Evolutionary conservation across 37 sponge, comb jelly and placozoan species (phyloP).

Genomic region (Aphrocallistes beatrix): DNA sequence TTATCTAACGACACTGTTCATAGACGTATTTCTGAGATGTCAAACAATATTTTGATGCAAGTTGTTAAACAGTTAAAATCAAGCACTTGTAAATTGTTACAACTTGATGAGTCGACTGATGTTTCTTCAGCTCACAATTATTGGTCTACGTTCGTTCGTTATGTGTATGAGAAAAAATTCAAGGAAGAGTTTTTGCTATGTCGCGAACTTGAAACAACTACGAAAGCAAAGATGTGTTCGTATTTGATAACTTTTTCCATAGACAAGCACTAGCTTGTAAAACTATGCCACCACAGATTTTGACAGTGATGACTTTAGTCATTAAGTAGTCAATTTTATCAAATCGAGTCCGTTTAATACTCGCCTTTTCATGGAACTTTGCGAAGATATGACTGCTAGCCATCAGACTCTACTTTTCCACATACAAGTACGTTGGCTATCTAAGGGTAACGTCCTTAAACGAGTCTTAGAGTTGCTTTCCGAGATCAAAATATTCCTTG

Average conservation of each 20-base stretch:
- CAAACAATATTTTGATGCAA: background rate
- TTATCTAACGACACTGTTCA: background rate
- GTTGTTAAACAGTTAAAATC: background rate
- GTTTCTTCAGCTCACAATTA: background rate
- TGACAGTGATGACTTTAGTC: conserved; percentile 13
- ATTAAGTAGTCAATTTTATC: conserved; percentile 10
- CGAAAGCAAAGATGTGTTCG: too few relatives aligned
- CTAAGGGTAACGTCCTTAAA: conserved; percentile 20
- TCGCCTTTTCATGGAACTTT: conserved; percentile 17
- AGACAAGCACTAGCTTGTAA: conserved; percentile 19
- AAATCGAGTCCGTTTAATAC: background rate
- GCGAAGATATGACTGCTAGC: background rate
- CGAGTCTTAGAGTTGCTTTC: conserved; percentile 17
- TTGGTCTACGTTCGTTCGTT: too few relatives aligned
- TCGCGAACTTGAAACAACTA: too few relatives aligned
- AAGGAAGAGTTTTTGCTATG: too few relatives aligned
- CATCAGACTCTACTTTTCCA: conserved; percentile 19
- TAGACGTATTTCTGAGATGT: background rate
- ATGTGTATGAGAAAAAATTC: too few relatives aligned
- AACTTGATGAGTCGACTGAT: background rate
- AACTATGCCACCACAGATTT: conserved; percentile 7
- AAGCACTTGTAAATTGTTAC: background rate
- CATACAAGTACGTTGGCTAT: background rate
- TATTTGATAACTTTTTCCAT: too few relatives aligned
- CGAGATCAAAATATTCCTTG: conserved; percentile 16